A percentile compares a stretch with the other conserved stretches of the same genome.
phyloP scores from a whole-genome alignment of 1,140 invertebrate genomes.

The Seison nebaliae region DNA sequence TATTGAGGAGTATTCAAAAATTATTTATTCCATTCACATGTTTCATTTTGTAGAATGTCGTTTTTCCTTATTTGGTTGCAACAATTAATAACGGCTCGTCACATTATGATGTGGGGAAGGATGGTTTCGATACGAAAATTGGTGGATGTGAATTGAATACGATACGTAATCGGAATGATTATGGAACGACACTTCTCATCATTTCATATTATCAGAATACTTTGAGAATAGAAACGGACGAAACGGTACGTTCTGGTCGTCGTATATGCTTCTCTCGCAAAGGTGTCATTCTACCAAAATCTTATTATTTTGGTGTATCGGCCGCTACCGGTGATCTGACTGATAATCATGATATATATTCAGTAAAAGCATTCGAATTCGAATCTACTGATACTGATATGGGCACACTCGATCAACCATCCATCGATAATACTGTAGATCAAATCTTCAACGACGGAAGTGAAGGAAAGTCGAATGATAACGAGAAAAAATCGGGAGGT shows the following conservation, averaged over 20 bases:
- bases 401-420: too few species aligned
- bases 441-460: too few species aligned
- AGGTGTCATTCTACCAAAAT: constrained; percentile 66
- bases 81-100: constrained; percentile 89
- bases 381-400: constrained; percentile 41
- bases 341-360: constrained; percentile 19
- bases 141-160: constrained; percentile 54
- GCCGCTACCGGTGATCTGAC: constrained; percentile 77
- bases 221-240: constrained; percentile 51
- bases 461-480: too few species aligned
- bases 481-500: too few species aligned
- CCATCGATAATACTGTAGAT: too few species aligned
- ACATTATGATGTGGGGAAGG: constrained; percentile 83
- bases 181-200: constrained; percentile 65
- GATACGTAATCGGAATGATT: constrained; percentile 64
- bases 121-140: constrained; percentile 85
- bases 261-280: constrained; percentile 66
- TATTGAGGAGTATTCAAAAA: constrained; percentile 2
- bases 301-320: constrained; percentile 71
- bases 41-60: constrained; percentile 39
- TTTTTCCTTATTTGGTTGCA: constrained; percentile 86
- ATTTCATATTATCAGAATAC: constrained; percentile 57
- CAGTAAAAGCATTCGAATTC: not conserved
- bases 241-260: constrained; percentile 69
- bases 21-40: not conserved